phyloP scores from a whole-genome alignment of 2,797 vertebrate species.

The Anomalospiza imberbis region DNA sequence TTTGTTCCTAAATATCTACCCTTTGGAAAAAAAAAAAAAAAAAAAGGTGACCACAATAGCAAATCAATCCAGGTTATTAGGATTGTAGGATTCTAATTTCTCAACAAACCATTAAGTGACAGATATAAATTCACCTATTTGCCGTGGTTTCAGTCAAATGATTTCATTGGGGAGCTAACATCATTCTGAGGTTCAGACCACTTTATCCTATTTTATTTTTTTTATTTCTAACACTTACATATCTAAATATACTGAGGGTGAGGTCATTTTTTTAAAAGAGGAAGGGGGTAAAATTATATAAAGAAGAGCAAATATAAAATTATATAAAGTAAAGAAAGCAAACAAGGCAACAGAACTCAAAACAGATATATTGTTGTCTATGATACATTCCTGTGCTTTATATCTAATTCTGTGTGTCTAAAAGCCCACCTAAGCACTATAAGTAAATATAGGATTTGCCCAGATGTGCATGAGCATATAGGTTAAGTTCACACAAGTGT shows the following conservation, averaged over 20 bases:
- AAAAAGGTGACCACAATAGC: constrained; percentile 77
- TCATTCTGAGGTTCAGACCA: constrained; percentile 82
- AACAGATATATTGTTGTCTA: not conserved
- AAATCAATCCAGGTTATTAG: constrained; percentile 89
- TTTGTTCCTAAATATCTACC: constrained; percentile 75
- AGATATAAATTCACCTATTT: constrained; percentile 96
- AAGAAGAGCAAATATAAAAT: not conserved
- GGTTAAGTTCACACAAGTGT: not conserved
- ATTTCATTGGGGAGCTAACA: constrained; percentile 89
- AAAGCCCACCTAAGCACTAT: not conserved
- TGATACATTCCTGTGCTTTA: not conserved
- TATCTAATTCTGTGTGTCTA: not conserved
- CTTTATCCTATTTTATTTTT: constrained; percentile 85
- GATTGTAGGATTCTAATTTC: constrained; percentile 85
- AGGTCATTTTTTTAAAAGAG: not conserved
- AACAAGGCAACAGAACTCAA: not conserved
- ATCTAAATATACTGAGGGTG: not conserved
- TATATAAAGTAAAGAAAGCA: not conserved
- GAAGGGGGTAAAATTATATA: not conserved
- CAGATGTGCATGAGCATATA: not conserved
- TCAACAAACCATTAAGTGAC: constrained; percentile 93
- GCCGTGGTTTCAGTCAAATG: constrained; percentile 90
- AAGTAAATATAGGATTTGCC: not conserved
- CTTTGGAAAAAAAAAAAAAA: constrained; percentile 74
- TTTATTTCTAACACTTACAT: constrained; percentile 49